A percentile compares a stretch with the other conserved stretches of the same genome.
These are phyloP conservation scores for Indri indri DNA, from an alignment of 2,113 vertebrate genomes.

Conservation along the genomic window DNA sequence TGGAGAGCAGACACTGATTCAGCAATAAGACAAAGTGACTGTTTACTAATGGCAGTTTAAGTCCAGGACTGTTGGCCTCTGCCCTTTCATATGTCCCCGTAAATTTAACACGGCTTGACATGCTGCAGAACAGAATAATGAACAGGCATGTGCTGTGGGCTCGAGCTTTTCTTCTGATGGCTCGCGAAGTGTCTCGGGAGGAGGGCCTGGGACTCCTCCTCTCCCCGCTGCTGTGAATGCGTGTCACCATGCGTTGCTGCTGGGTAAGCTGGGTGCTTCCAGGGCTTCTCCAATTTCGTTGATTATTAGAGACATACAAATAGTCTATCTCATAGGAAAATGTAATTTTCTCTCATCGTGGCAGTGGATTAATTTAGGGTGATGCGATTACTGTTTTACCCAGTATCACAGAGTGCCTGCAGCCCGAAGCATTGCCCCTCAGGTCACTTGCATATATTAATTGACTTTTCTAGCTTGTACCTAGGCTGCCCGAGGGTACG, in stretches of 20 bases:
- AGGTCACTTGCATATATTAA: not conserved
- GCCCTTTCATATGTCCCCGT: constrained; percentile 42
- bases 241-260: no score
- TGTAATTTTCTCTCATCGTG: not conserved
- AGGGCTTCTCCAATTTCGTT: not conserved
- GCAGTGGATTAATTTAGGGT: not conserved
- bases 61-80: constrained; percentile 47
- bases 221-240: no score
- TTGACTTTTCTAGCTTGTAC: not conserved
- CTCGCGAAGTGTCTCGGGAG: not conserved
- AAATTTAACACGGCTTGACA: constrained; percentile 48
- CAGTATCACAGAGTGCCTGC: not conserved
- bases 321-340: not conserved
- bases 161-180: constrained; percentile 14
- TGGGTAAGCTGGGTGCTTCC: no score
- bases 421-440: not conserved
- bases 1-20: constrained; percentile 48
- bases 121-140: constrained; percentile 23
- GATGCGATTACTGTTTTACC: not conserved
- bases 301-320: not conserved
- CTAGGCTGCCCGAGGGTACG: not conserved
- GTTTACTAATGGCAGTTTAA: constrained; percentile 67
- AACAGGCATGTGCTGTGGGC: not conserved
- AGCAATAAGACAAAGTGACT: constrained; percentile 73
- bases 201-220: not conserved